Evolutionary conservation across 1,140 invertebrate species (phyloP).

Genomic region (Listronotus oregonensis): DNA sequence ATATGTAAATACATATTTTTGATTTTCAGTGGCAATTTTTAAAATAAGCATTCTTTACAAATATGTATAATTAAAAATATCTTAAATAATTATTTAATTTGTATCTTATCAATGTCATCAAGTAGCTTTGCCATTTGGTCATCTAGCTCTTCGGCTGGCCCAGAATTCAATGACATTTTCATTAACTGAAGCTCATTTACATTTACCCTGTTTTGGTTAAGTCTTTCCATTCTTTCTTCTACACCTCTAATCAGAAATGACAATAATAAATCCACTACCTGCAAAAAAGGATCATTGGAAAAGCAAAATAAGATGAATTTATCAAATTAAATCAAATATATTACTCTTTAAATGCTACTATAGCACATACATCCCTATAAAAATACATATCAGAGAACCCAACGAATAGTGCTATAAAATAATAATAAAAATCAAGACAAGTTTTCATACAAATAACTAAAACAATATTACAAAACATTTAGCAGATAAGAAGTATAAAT

Average conservation of each 20-base stretch:
- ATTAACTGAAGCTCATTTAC: conserved; percentile 49
- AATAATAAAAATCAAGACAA: no score
- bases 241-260: conserved; percentile 41
- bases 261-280: conserved; percentile 52
- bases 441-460: no score
- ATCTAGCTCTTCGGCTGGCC: conserved; percentile 41
- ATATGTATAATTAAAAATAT: not conserved
- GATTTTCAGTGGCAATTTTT: not conserved
- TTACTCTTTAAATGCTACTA: no score
- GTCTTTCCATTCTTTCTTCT: conserved; percentile 36
- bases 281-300: conserved; percentile 6
- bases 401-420: no score
- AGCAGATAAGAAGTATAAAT: no score
- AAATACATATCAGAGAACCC: no score
- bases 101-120: conserved; percentile 45
- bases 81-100: conserved; percentile 36
- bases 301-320: not conserved
- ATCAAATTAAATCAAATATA: conserved; percentile 3
- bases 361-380: no score
- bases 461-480: no score
- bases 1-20: not conserved
- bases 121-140: conserved; percentile 50
- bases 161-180: conserved; percentile 47
- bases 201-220: conserved; percentile 35
- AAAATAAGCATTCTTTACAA: not conserved